Evolutionary conservation across 2,113 vertebrate species (phyloP).

Genomic region (Tragelaphus imberbis): DNA sequence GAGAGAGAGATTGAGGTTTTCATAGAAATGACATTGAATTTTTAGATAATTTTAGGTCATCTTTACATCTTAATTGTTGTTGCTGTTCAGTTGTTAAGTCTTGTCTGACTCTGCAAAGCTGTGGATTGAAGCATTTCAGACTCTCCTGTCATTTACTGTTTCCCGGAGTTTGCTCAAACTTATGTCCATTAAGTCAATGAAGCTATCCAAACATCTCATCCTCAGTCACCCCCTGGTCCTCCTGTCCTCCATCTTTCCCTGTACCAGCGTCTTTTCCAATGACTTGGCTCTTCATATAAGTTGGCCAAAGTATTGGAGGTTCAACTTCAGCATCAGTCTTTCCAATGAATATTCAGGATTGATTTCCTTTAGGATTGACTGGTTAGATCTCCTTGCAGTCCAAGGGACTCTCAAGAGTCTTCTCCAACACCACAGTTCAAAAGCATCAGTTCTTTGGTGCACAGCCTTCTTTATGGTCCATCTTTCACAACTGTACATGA

Average conservation of each 20-base stretch:
- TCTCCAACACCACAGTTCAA: background rate
- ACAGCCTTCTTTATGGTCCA: background rate
- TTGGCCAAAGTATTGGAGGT: too few relatives aligned
- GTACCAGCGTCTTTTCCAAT: background rate
- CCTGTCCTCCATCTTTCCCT: background rate
- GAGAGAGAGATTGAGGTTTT: background rate
- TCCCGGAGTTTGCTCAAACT: background rate
- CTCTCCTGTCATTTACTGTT: background rate
- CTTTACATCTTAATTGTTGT: background rate
- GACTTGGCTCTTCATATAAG: too few relatives aligned
- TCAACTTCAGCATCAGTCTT: too few relatives aligned
- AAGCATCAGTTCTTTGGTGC: rapidly evolving
- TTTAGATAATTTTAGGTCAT: background rate
- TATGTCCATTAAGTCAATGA: background rate
- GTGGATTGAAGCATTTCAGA: background rate
- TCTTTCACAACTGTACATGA: background rate
- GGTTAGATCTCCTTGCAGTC: background rate
- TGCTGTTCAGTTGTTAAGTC: background rate
- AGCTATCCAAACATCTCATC: background rate
- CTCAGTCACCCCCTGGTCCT: background rate
- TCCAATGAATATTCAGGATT: background rate
- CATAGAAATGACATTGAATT: background rate
- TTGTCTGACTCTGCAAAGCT: background rate
- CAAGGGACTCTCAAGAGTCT: background rate
- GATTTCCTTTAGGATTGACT: background rate